Evolutionary conservation across 92 coral and sea anemone genomes (phyloP), one percentile per base, ranked within the genome.

Genomic region (Epizoanthus ramosus): DNA sequence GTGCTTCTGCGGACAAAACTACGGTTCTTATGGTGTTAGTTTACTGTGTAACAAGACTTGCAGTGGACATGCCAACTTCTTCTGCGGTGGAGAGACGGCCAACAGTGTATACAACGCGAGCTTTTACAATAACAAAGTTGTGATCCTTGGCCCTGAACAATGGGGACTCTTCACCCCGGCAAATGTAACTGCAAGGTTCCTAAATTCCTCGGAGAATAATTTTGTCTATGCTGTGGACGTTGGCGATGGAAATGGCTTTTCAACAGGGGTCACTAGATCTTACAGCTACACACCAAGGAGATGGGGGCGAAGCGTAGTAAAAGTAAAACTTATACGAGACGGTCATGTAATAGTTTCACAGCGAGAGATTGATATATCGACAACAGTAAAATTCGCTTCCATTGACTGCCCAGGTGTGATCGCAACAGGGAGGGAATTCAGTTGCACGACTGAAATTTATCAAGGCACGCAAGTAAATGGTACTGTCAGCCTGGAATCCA

Each of bases 31-130:
- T 23, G 92, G 87, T 21, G 75, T 71, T 6, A 68, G 79, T 43
- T 28, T 66, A 21, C 43, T 37, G 15, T 95, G 98, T 37, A 79
- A 86, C 67, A 74, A 80, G 50, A 41, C 80, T 19, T 95, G 98
- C 68, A 77, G 95, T 3, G 98, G 95, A 58, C 86, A 95, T 64
- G 53, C 66, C 28, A 80, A 52, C 6, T 68, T 68, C 41, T 28
- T 0, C 4, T 95, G 98, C 56, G 98, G 98, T 4, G 98, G 98
- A 50, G 37, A 61, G 43, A 54, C 64, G 65, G 90, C 92, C 8
- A 85, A 90, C 61, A 80, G 73, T 35, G 94, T 91, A 23, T 95
- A 91, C 79, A 95, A 93, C 70, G 80, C 91, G 2, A 93, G 91
- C 53, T 79, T 75, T 6, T 94, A 85, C 25, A 41, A 66, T 19